Evolutionary conservation across 2,797 vertebrate genomes (phyloP).

Genomic region (Cirrhinus mrigala): DNA sequence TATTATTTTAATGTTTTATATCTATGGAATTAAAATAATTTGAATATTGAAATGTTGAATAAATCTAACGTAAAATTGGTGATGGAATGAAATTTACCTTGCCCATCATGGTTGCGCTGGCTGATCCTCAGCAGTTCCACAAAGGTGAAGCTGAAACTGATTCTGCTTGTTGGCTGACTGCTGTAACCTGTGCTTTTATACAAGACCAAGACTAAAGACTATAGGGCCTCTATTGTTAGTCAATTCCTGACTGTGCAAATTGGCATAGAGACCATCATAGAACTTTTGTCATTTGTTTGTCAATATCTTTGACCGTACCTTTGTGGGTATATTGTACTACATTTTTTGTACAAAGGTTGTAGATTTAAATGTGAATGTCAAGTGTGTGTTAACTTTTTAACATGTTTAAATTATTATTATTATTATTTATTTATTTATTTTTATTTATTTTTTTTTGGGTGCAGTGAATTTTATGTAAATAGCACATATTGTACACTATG

Average conservation of each 20-base stretch:
- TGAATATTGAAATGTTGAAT: too few relatives aligned
- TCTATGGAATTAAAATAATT: not conserved
- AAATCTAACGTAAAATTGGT: not conserved
- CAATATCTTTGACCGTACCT: not conserved
- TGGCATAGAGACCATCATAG: slow-evolving; percentile 59
- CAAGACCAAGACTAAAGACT: slow-evolving; percentile 24
- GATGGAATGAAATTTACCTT: slow-evolving; percentile 5
- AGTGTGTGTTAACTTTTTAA: not conserved
- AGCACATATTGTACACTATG: not conserved
- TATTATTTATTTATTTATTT: too few relatives aligned
- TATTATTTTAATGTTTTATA: not conserved
- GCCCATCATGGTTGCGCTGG: slow-evolving; percentile 25
- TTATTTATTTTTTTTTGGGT: too few relatives aligned
- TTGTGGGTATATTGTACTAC: not conserved
- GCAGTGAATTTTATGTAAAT: not conserved
- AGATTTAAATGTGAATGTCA: not conserved
- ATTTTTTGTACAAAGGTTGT: not conserved
- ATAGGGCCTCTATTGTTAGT: not conserved
- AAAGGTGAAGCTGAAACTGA: slow-evolving; percentile 39
- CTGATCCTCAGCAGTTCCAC: slow-evolving; percentile 2
- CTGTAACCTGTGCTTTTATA: slow-evolving; percentile 32
- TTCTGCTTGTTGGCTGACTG: slow-evolving; percentile 44
- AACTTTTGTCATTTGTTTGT: slow-evolving; percentile 2
- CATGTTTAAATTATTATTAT: too few relatives aligned
- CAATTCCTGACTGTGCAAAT: slow-evolving; percentile 57